Evolutionary conservation across 2,113 vertebrate species (phyloP), one percentile per base, ranked within the genome.

Genomic region (Podocnemis expansa): DNA sequence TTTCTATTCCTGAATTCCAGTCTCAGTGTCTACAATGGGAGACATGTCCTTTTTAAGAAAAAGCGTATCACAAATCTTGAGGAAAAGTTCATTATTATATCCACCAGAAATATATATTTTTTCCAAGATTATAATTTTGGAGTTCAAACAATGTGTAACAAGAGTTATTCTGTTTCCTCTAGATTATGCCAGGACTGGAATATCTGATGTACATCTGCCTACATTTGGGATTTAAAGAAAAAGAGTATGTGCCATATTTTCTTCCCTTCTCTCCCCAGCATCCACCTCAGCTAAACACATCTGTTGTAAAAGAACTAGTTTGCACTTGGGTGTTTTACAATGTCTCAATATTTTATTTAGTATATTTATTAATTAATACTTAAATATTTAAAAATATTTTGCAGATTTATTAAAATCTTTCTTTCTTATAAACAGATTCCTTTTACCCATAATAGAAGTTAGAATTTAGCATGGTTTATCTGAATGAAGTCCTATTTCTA

Each of bases 401-500:
- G 45, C 93, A 78, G 94, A 94, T 82, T 95, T 95, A 96, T 97
- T 95, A 96, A 94, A 91, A 43, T 45, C 51, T 94, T 95, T 95
- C 94, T 95, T 96, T 94, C 88, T 85, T 93, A 95, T 86, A 85
- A 88, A 82, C 90, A 52, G 24, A 0, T 84, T 95, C 89, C 60
- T 4, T 85, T 92, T 96, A 43, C 94, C 92, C 92, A 89, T 95
- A 95, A 94, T 0, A 82, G 81, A 88, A 93, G 89, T 47, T 95
- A 83, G 92, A 96, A 95, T 96, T 93, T 93, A 91, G 90, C 93
- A 92, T 80, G 38, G 84, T 89, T 94, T 95, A 95, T 92, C 91
- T 78, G 89, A 73, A 47, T 82, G 78, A 94, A 89, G 83, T 85
- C 51, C 87, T 95, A 75, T 89, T 96, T 96, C 79, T 96, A 82